Conservation (phyloP, 2,888 invertebrate genomes). For the Drosophila quinaria region DNA sequence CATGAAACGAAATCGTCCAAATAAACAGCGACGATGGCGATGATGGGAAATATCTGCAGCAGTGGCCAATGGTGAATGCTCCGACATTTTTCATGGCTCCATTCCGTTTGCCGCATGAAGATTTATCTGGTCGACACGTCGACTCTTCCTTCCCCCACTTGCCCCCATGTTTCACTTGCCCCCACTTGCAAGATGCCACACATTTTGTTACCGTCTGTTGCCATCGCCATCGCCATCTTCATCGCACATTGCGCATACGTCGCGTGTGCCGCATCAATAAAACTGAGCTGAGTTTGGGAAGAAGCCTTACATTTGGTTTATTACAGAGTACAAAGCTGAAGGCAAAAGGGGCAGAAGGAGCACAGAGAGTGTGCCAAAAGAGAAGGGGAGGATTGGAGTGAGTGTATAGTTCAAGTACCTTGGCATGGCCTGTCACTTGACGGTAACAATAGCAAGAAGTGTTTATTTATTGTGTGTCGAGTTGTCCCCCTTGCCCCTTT, state of each 20-base stretch:
- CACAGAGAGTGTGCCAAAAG: neutral
- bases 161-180: neutral
- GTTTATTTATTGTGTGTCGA: constrained; percentile 70
- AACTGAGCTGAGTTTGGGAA: constrained; percentile 62
- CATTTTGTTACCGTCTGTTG: constrained; percentile 32
- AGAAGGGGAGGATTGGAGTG: neutral
- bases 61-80: constrained; percentile 57
- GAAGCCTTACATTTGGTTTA: constrained; percentile 73
- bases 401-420: constrained; percentile 48
- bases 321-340: constrained; percentile 38
- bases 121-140: constrained; percentile 66
- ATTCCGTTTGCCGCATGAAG: constrained; percentile 65
- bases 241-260: constrained; percentile 60
- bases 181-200: neutral
- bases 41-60: constrained; percentile 41
- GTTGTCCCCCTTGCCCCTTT: constrained; percentile 4
- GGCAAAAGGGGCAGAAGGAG: too few species aligned
- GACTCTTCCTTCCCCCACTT: neutral
- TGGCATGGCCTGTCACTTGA: constrained; percentile 52
- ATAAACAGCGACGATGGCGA: constrained; percentile 66
- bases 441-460: constrained; percentile 61
- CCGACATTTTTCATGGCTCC: constrained; percentile 75
- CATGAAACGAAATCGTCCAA: constrained; percentile 69
- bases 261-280: constrained; percentile 70
- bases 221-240: constrained; percentile 13